phyloP scores from a whole-genome alignment of 2,113 vertebrate species.

The Labeo catla region DNA sequence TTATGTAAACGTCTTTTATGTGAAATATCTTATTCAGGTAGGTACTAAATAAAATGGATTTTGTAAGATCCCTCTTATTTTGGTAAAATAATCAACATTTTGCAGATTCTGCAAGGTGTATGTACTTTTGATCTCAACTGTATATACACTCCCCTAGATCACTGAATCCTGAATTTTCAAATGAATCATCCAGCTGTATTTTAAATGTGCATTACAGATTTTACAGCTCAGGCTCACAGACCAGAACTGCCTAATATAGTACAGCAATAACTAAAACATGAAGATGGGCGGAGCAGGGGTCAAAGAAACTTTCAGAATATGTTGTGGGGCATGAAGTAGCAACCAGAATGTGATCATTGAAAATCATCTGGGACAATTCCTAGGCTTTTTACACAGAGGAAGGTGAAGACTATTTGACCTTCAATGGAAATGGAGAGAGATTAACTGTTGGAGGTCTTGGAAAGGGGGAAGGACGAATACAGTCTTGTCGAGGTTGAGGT shows the following conservation, averaged over 20 bases:
- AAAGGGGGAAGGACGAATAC: slow-evolving; percentile 4
- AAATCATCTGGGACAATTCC: not conserved
- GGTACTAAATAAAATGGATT: too few species aligned
- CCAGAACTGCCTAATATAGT: not conserved
- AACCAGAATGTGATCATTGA: not conserved
- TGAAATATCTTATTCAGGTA: too few species aligned
- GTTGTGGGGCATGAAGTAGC: not conserved
- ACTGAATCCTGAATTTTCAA: not conserved
- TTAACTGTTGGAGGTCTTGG: not conserved
- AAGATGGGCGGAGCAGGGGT: not conserved
- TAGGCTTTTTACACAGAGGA: not conserved
- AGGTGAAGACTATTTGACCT: not conserved
- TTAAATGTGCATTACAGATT: not conserved
- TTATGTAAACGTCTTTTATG: too few species aligned
- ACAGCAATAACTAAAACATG: not conserved
- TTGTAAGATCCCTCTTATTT: too few species aligned
- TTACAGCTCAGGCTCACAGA: not conserved
- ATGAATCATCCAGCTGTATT: not conserved
- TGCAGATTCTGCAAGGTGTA: too few species aligned
- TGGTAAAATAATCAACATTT: too few species aligned
- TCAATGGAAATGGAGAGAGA: not conserved
- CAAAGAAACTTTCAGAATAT: not conserved
- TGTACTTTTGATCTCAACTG: too few species aligned
- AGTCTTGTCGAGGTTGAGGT: slow-evolving; percentile 6
- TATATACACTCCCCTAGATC: not conserved